Evolutionary conservation across 2,113 vertebrate genomes (phyloP).

Genomic region (Equus quagga): DNA sequence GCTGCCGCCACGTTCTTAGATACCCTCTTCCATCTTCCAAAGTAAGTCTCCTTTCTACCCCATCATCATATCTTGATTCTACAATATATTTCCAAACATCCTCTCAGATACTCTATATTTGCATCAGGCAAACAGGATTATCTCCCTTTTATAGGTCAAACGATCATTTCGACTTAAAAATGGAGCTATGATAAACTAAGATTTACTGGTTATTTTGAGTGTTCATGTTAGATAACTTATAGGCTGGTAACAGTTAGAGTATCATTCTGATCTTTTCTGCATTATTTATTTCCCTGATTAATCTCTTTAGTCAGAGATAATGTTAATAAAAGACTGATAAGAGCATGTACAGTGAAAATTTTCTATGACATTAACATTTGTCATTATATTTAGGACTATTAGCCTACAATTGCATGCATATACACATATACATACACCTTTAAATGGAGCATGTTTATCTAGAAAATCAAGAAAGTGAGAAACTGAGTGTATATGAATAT

Average conservation of each 20-base stretch:
- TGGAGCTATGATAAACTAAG: neutral
- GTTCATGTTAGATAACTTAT: neutral
- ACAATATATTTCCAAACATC: neutral
- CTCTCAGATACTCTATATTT: constrained; percentile 13
- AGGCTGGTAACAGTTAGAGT: neutral
- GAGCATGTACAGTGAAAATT: neutral
- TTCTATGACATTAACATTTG: neutral
- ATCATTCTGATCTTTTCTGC: neutral
- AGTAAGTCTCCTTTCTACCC: neutral
- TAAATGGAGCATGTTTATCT: neutral
- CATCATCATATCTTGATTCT: neutral
- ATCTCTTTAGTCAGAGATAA: neutral
- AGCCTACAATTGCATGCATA: neutral
- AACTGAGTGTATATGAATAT: neutral
- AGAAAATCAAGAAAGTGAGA: constrained; percentile 4
- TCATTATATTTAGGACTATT: neutral
- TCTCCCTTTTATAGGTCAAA: neutral
- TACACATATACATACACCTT: neutral
- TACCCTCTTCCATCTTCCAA: neutral
- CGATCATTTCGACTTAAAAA: constrained; percentile 29
- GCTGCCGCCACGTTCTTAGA: neutral
- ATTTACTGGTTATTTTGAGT: neutral
- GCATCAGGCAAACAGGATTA: neutral
- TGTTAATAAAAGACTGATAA: neutral
- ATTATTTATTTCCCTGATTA: constrained; percentile 23